phyloP scores from a whole-genome alignment of 2,888 invertebrate genomes.

The Dione juno region DNA sequence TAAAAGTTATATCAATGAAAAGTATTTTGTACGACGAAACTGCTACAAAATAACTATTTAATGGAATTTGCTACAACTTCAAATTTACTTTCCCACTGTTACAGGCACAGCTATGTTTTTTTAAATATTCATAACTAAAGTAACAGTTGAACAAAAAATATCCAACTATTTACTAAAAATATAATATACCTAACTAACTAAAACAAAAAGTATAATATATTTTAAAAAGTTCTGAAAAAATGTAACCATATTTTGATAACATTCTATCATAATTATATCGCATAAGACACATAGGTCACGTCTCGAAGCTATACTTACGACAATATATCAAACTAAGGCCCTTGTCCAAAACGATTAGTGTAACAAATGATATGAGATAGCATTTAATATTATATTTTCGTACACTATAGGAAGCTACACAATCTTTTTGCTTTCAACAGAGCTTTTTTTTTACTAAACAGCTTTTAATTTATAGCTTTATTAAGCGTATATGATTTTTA shows the following conservation, averaged over 20 bases:
- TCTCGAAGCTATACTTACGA: slow-evolving; percentile 34
- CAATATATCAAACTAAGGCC: slow-evolving; percentile 62
- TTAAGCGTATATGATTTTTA: too few relatives aligned
- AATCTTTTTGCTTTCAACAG: neutral
- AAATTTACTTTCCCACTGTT: too few relatives aligned
- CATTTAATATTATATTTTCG: slow-evolving; percentile 30
- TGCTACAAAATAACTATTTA: too few relatives aligned
- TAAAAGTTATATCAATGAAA: too few relatives aligned
- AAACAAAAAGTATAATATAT: neutral
- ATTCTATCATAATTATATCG: slow-evolving; percentile 34
- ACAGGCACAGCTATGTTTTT: too few relatives aligned
- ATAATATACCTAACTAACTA: too few relatives aligned
- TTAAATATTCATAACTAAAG: too few relatives aligned
- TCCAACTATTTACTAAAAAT: too few relatives aligned
- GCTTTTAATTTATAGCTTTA: too few relatives aligned
- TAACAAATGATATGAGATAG: slow-evolving; percentile 55
- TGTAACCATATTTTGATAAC: neutral
- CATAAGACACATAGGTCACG: slow-evolving; percentile 27
- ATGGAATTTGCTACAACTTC: too few relatives aligned
- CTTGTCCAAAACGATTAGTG: slow-evolving; percentile 59
- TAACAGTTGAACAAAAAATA: too few relatives aligned
- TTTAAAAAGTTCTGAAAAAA: neutral
- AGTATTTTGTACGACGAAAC: too few relatives aligned
- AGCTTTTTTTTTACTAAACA: neutral
- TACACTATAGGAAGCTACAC: neutral